Conservation (phyloP, 1,140 invertebrate species). For the Bombus ignitus region DNA sequence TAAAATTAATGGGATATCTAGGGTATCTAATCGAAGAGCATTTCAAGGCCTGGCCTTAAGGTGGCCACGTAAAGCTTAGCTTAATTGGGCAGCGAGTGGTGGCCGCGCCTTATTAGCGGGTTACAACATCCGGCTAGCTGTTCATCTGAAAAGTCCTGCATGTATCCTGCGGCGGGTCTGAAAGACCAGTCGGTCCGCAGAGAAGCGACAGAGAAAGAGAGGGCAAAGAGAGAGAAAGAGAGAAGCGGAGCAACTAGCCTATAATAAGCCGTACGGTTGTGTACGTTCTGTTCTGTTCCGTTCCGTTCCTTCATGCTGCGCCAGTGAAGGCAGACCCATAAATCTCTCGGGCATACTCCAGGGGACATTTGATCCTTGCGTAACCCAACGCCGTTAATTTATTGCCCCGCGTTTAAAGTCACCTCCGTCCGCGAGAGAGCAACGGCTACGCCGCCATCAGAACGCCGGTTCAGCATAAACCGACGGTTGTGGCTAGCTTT, state of each 20-base stretch:
- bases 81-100: slow-evolving; percentile 77
- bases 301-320: slow-evolving; percentile 81
- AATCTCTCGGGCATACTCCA: slow-evolving; percentile 82
- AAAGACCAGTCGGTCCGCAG: slow-evolving; percentile 65
- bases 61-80: slow-evolving; percentile 74
- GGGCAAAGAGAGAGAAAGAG: slow-evolving; percentile 48
- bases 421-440: slow-evolving; percentile 77
- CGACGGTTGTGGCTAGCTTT: slow-evolving; percentile 65
- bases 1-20: slow-evolving; percentile 77
- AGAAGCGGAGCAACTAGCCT: slow-evolving; percentile 77
- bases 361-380: slow-evolving; percentile 84
- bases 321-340: slow-evolving; percentile 82
- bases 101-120: slow-evolving; percentile 80
- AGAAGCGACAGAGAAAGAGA: background rate
- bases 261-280: slow-evolving; percentile 80
- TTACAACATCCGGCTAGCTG: slow-evolving; percentile 79
- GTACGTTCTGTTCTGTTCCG: slow-evolving; percentile 78
- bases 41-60: slow-evolving; percentile 75
- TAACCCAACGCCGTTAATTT: slow-evolving; percentile 84
- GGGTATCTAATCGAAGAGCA: slow-evolving; percentile 78
- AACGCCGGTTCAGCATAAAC: slow-evolving; percentile 61
- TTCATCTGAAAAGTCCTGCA: slow-evolving; percentile 81
- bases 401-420: slow-evolving; percentile 83
- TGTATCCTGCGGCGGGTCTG: slow-evolving; percentile 78
- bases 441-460: slow-evolving; percentile 43